Base-by-base conservation (phyloP, 2,113 vertebrate species). In the Silurus glanis region DNA sequence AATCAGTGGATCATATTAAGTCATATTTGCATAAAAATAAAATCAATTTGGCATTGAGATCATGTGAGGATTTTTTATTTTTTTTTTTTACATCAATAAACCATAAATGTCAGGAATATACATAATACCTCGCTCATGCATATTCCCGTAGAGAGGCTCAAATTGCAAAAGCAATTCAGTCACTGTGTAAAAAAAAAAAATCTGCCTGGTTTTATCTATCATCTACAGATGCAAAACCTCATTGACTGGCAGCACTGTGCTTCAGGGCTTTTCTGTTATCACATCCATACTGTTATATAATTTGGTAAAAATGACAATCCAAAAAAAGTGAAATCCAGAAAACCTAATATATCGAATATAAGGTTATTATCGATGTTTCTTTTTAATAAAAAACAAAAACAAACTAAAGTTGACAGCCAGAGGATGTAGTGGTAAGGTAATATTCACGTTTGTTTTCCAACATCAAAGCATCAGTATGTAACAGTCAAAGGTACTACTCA, bases 241-340 rank as follows among this genome's bases (percentile, higher is more conserved):
- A 13, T 14, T 58, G 25, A 37, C n/a, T 79, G 53, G 76, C 53
- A 80, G 16, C 55, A 45, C 16, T 37, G 76, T 58, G 16, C 76
- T 80, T 55, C 76, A 59, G 55, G 76, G 76, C 19, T 80, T 80
- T 4, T 59, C 55, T 28, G 76, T 80, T 55, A 79, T 28, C 76
- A 79, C 75, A 58, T 13, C 51, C 53, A 79, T 53, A 37, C 53
- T 5, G 7, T 45, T 37, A 37, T 58, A 79, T 28, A 16, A 79
- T 37, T 59, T 79, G 45, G 1, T 79, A 28, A 79, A 37, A 79
- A 59, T 58, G 76, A 59, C 51, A n/a, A n/a, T n/a, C n/a, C n/a
- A n/a, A n/a, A n/a, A n/a, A n/a, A n/a, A n/a, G n/a, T n/a, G n/a
- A 25, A 78, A 56, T 37, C 25, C 76, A 37, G 53, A 37, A 79